Conservation (phyloP, 2,888 invertebrate genomes). For the Phlogophora meticulosa region DNA sequence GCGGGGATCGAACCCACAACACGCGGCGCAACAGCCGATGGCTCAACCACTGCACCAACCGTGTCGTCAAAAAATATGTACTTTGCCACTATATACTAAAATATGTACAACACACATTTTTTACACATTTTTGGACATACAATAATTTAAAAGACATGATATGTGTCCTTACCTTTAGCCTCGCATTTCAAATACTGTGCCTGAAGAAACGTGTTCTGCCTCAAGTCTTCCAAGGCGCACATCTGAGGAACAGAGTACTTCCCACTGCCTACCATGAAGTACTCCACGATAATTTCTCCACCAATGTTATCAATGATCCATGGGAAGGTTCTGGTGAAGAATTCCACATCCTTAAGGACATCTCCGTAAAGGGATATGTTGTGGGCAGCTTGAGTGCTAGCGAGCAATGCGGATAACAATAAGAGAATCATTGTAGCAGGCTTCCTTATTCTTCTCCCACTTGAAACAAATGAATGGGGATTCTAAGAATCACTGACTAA, state of each 20-base stretch:
- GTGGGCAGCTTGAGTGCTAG: not conserved
- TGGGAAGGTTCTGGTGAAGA: constrained; percentile 74
- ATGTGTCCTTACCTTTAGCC: constrained; percentile 70
- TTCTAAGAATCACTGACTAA: not conserved
- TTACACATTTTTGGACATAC: no score
- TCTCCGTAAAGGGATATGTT: constrained; percentile 60
- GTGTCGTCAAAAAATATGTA: no score
- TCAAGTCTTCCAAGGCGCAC: constrained; percentile 73
- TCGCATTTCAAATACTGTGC: constrained; percentile 80
- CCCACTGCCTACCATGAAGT: constrained; percentile 74
- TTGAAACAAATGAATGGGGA: not conserved
- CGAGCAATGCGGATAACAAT: not conserved
- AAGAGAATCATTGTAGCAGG: constrained; percentile 1
- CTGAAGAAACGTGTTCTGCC: constrained; percentile 73
- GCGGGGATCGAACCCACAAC: no score
- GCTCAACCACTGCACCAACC: no score
- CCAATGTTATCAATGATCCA: constrained; percentile 80
- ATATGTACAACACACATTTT: no score
- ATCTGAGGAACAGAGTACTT: constrained; percentile 77
- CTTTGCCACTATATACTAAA: no score
- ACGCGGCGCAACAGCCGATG: no score
- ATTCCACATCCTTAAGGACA: constrained; percentile 67
- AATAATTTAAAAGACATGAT: not conserved
- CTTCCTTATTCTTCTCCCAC: not conserved
- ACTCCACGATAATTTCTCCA: constrained; percentile 73